Evolutionary conservation across 2,888 invertebrate genomes (phyloP).

Genomic region (Chrysina gloriosa): DNA sequence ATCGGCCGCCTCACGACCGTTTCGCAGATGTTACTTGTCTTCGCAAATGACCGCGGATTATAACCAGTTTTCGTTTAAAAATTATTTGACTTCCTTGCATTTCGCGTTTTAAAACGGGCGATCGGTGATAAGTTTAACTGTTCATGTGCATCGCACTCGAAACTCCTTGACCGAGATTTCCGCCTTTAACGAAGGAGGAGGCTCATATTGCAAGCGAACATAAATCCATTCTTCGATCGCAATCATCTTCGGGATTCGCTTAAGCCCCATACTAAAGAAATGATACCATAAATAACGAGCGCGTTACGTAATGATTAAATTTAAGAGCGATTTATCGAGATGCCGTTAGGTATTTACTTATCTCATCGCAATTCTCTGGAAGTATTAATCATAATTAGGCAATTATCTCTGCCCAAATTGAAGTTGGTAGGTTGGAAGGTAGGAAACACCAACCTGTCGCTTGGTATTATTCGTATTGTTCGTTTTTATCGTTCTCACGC

Average conservation of each 20-base stretch:
- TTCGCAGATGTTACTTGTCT: constrained; percentile 26
- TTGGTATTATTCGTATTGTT: not conserved
- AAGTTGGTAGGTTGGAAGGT: not conserved
- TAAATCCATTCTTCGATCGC: not conserved
- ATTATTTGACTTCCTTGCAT: constrained; percentile 4
- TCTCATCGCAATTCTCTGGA: not conserved
- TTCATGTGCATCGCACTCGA: constrained; percentile 6
- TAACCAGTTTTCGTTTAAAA: constrained; percentile 11
- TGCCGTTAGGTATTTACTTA: constrained; percentile 16
- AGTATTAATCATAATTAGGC: constrained; percentile 16
- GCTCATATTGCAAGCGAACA: not conserved
- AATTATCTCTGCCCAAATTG: not conserved
- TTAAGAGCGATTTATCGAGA: not conserved
- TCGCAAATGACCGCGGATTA: constrained; percentile 26
- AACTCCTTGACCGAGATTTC: constrained; percentile 11
- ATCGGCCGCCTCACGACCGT: not conserved
- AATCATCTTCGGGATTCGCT: not conserved
- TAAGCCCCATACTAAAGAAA: not conserved
- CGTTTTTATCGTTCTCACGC: not conserved
- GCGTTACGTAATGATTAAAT: not conserved
- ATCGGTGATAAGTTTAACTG: constrained; percentile 20
- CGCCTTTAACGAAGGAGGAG: not conserved
- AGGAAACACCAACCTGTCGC: not conserved
- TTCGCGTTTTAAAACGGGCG: not conserved
- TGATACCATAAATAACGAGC: not conserved